Percentiles rank a stretch among this genome's conserved stretches.
These are phyloP conservation scores for Cygnus atratus DNA, from an alignment of 2,113 vertebrate genomes.

Conservation along the genomic window DNA sequence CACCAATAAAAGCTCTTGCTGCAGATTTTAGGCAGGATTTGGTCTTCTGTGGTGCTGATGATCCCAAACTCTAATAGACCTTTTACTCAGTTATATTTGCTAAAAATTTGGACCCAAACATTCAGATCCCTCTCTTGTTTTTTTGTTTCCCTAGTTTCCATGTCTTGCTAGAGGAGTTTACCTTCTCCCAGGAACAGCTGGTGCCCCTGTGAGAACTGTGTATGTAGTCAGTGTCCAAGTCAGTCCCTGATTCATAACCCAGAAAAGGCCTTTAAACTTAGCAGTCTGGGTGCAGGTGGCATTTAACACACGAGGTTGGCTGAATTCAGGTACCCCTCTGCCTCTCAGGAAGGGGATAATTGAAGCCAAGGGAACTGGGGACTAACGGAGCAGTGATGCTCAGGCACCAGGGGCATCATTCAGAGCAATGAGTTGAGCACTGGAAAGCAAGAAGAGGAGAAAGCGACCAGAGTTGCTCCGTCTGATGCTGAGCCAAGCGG, in stretches of 20 bases:
- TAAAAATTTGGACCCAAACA: background rate
- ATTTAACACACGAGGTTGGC: background rate
- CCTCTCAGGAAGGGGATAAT: background rate
- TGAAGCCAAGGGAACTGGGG: background rate
- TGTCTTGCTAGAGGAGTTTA: background rate
- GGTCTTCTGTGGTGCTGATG: background rate
- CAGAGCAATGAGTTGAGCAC: background rate
- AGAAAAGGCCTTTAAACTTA: background rate
- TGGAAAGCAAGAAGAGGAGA: background rate
- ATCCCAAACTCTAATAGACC: background rate
- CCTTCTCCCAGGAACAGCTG: background rate
- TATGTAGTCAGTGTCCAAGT: background rate
- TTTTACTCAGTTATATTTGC: background rate
- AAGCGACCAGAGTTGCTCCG: rapidly evolving
- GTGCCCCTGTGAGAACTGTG: background rate
- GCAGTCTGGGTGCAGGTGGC: background rate
- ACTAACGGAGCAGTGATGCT: background rate
- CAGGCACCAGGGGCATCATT: background rate
- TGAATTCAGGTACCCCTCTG: background rate
- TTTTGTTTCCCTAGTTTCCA: background rate
- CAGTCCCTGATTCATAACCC: background rate
- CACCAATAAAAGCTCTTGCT: background rate
- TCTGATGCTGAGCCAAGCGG: background rate
- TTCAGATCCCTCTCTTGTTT: background rate
- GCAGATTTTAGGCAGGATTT: background rate